Percentiles rank a stretch among this genome's conserved stretches.
Evolutionary conservation across 1,140 invertebrate species (phyloP).

Genomic region (Ganaspis sp.): DNA sequence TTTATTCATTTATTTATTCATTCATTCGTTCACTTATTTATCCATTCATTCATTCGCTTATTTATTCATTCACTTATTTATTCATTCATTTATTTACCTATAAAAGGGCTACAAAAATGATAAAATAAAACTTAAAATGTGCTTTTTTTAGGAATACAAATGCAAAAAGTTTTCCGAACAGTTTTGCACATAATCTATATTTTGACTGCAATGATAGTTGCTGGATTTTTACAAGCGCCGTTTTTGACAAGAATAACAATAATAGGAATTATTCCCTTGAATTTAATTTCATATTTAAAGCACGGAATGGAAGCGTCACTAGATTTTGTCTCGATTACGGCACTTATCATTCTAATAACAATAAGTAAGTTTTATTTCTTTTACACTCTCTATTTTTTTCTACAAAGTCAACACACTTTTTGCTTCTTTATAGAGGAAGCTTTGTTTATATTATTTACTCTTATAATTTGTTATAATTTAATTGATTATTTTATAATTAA

Average conservation of each 20-base stretch:
- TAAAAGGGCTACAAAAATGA: too few relatives aligned
- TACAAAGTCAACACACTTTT: too few relatives aligned
- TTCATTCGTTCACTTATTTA: too few relatives aligned
- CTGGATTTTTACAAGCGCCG: conserved; percentile 70
- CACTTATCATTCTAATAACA: conserved; percentile 69
- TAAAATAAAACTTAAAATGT: conserved; percentile 41
- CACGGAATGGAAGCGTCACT: conserved; percentile 66
- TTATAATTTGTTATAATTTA: neutral
- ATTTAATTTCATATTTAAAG: conserved; percentile 68
- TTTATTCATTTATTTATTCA: too few relatives aligned
- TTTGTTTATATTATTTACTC: conserved; percentile 22
- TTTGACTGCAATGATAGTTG: conserved; percentile 68
- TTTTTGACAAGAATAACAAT: conserved; percentile 65
- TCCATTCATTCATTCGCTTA: too few relatives aligned
- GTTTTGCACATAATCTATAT: conserved; percentile 65
- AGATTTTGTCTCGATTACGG: conserved; percentile 69
- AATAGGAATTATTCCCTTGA: conserved; percentile 68
- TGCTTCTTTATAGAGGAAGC: too few relatives aligned
- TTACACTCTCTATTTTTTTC: too few relatives aligned
- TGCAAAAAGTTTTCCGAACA: conserved; percentile 63
- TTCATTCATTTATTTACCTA: too few relatives aligned
- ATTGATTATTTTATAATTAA: conserved; percentile 33
- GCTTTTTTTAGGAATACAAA: conserved; percentile 64
- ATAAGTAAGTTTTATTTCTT: conserved; percentile 59
- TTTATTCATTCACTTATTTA: too few relatives aligned